Conservation (phyloP, 92 coral and sea anemone species). For the Palythoa grandis region DNA sequence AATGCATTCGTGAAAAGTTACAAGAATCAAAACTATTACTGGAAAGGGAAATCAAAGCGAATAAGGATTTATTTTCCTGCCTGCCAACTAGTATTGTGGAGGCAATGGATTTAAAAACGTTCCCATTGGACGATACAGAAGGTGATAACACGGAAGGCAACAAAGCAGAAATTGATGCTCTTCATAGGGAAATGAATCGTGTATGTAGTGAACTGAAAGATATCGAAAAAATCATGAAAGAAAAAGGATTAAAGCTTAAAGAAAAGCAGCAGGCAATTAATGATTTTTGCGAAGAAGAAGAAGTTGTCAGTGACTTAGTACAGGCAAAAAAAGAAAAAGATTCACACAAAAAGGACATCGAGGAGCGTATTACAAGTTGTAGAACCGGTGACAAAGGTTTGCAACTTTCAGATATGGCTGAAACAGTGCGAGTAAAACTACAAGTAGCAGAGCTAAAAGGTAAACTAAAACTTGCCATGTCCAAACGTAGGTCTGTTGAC, state of each 20-base stretch:
- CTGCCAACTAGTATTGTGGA: slow-evolving; percentile 22
- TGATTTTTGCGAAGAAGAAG: slow-evolving; percentile 56
- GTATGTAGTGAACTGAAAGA: slow-evolving; percentile 21
- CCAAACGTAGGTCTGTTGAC: not conserved
- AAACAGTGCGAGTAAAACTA: not conserved
- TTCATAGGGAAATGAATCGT: slow-evolving; percentile 9
- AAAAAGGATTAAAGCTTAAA: slow-evolving; percentile 47
- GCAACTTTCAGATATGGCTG: not conserved
- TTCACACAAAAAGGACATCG: not conserved
- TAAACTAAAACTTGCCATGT: not conserved
- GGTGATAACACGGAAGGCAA: not conserved
- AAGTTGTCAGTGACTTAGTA: slow-evolving; percentile 6
- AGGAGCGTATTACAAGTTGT: slow-evolving; percentile 5
- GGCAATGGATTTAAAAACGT: slow-evolving; percentile 1
- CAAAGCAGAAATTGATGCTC: slow-evolving; percentile 3
- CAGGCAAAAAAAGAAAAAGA: slow-evolving; percentile 21
- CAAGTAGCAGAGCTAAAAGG: not conserved
- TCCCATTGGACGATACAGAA: not conserved
- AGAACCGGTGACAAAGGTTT: not conserved
- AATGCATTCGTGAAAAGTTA: not conserved
- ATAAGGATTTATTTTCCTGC: not conserved
- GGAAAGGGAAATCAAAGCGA: not conserved
- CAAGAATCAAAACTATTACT: slow-evolving; percentile 23
- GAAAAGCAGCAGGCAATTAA: slow-evolving; percentile 28
- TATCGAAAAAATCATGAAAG: slow-evolving; percentile 48